Base-by-base conservation (phyloP, 2,888 invertebrate species). In the Allacma fusca region DNA sequence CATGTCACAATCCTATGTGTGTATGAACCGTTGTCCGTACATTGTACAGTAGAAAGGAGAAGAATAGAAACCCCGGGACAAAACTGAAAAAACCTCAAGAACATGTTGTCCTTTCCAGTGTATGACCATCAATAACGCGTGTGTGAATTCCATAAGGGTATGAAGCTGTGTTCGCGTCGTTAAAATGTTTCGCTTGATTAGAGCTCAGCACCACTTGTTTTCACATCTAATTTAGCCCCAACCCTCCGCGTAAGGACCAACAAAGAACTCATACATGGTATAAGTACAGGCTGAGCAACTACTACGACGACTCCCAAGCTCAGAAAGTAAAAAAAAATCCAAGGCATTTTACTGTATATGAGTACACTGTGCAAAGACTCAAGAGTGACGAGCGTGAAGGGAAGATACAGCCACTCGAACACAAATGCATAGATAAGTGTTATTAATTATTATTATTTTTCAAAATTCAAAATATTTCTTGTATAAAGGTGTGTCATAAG, bases 181-280 rank as follows among this genome's bases (percentile, higher is more conserved):
- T 83, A 83, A 81, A 83, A 83, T 83, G 83, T 81, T 81, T 79
- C 83, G 81, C 81, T 81, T 83, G 80, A 83, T 83, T 83, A 81
- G 81, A 80, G 75, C 79, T 75, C 67, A 81, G 75, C 80, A 80
- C 79, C 79, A 80, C 80, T 81, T 83, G 82, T 81, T 82, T 82
- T 82, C 80, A 80, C 80, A 81, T 82, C 78, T 78, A 80, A 81
- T 80, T 57, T 62, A n/a, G 50, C 16, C 43, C 43, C 43, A 69
- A 69, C 40, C 50, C 50, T 50, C 50, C 50, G 50, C 16, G 5
- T 50, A 50, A n/a, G n/a, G n/a, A 50, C 50, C 50, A 50, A 50
- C 50, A 50, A 50, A 50, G 50, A 50, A 16, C 50, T 50, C 50
- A 50, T 16, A 50, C n/a, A n/a, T 19, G 19, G 16, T n/a, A n/a